Percentiles rank a stretch among this genome's conserved stretches.
Conservation (phyloP, 2,888 invertebrate genomes). For the Lycaena phlaeas region DNA sequence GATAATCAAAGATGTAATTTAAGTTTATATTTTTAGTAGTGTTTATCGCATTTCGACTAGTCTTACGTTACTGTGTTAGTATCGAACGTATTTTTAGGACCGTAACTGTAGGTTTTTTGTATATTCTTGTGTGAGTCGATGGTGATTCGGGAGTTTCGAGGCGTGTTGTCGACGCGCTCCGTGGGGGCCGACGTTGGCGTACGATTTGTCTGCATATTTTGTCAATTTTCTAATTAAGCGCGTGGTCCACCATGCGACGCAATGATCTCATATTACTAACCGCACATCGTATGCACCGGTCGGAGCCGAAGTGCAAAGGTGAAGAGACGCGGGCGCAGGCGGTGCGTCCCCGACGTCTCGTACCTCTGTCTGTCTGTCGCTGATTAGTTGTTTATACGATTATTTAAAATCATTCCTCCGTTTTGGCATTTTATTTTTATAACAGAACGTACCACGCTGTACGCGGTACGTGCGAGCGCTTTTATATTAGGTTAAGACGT, state of each 20-base stretch:
- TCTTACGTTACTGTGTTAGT: slow-evolving; percentile 66
- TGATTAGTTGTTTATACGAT: slow-evolving; percentile 50
- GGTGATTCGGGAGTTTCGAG: slow-evolving; percentile 39
- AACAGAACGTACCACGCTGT: slow-evolving; percentile 32
- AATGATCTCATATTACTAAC: slow-evolving; percentile 73
- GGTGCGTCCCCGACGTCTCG: too few species aligned
- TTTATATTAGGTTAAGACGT: slow-evolving; percentile 70
- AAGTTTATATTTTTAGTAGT: slow-evolving; percentile 64
- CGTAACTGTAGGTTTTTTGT: slow-evolving; percentile 58
- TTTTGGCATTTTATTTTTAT: slow-evolving; percentile 45
- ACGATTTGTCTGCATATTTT: slow-evolving; percentile 65
- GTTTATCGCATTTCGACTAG: slow-evolving; percentile 71
- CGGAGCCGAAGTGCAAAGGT: slow-evolving; percentile 67
- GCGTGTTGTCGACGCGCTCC: slow-evolving; percentile 46
- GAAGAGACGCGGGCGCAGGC: slow-evolving; percentile 26
- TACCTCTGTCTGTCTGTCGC: slow-evolving; percentile 63
- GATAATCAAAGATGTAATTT: slow-evolving; percentile 70
- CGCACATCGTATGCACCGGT: slow-evolving; percentile 36
- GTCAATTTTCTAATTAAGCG: slow-evolving; percentile 65
- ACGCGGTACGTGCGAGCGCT: slow-evolving; percentile 57
- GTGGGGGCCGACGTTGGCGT: slow-evolving; percentile 45
- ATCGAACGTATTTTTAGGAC: slow-evolving; percentile 52
- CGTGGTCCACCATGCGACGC: slow-evolving; percentile 53
- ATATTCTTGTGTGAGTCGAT: slow-evolving; percentile 59
- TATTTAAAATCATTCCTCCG: slow-evolving; percentile 57